Evolutionary conservation across 2,888 invertebrate species (phyloP).

Genomic region (Germaria angustata): DNA sequence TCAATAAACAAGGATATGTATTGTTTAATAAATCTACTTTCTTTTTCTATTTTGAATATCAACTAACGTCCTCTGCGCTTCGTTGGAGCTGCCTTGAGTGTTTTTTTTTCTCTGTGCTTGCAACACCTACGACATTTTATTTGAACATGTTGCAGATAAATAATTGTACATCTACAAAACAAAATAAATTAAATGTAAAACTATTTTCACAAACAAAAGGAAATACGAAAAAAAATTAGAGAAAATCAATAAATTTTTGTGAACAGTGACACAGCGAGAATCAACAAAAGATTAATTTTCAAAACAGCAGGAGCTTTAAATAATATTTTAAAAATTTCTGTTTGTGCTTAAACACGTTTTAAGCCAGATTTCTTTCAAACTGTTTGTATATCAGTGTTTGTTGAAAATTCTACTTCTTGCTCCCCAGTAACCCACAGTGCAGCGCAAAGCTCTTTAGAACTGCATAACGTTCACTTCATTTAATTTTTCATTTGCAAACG

Average conservation of each 20-base stretch:
- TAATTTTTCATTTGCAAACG: constrained; percentile 21
- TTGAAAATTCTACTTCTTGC: no score
- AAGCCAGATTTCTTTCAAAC: no score
- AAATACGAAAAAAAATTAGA: no score
- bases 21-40: background rate
- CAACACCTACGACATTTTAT: constrained; percentile 18
- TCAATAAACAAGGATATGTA: background rate
- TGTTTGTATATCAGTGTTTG: no score
- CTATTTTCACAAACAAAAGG: background rate
- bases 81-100: background rate
- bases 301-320: background rate
- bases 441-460: background rate
- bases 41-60: background rate
- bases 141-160: constrained; percentile 15
- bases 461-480: constrained; percentile 15
- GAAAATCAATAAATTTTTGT: constrained; percentile 30
- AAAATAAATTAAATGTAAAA: constrained; percentile 11
- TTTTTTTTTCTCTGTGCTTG: background rate
- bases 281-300: background rate
- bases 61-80: background rate
- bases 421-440: background rate
- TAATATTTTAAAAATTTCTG: no score
- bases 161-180: background rate
- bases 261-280: background rate
- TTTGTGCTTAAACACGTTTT: background rate